Percentiles rank a stretch among this genome's conserved stretches.
phyloP scores from a whole-genome alignment of 2,797 vertebrate genomes.

The Epinephelus malabaricus region DNA sequence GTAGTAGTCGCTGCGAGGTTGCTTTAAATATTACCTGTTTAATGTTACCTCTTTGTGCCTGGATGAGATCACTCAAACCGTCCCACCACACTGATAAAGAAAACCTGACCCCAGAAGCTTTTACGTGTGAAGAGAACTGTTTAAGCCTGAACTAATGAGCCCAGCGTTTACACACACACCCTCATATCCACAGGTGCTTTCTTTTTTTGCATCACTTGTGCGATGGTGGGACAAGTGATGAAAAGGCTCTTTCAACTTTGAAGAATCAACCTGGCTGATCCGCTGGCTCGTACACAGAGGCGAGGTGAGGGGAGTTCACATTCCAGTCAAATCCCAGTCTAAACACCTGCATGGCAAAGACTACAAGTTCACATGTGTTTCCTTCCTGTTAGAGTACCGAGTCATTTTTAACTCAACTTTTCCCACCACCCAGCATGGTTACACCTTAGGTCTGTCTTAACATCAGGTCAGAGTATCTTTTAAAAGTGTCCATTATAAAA shows the following conservation, averaged over 20 bases:
- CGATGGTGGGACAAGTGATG: conserved; percentile 58
- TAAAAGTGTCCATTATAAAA: neutral
- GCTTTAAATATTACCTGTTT: neutral
- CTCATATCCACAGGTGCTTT: conserved; percentile 66
- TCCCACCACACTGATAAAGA: neutral
- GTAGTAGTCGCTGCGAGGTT: neutral
- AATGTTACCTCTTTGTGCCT: neutral
- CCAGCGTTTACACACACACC: conserved; percentile 3
- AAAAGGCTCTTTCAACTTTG: conserved; percentile 64
- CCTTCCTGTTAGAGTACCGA: conserved; percentile 64
- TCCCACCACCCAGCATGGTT: neutral
- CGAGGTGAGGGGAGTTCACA: conserved; percentile 68
- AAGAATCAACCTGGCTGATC: conserved; percentile 54
- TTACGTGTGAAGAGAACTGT: conserved; percentile 1
- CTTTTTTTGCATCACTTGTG: conserved; percentile 5
- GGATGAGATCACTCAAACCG: neutral
- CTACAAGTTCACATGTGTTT: conserved; percentile 47
- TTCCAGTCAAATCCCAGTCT: conserved; percentile 80
- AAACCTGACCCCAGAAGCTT: neutral
- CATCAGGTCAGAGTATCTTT: neutral
- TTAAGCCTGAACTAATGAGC: neutral
- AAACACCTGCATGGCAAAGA: conserved; percentile 79
- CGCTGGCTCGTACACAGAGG: conserved; percentile 11
- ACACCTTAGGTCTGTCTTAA: neutral
- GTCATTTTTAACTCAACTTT: conserved; percentile 22